Conservation (phyloP, 2,113 vertebrate genomes). For the Mobula hypostoma region DNA sequence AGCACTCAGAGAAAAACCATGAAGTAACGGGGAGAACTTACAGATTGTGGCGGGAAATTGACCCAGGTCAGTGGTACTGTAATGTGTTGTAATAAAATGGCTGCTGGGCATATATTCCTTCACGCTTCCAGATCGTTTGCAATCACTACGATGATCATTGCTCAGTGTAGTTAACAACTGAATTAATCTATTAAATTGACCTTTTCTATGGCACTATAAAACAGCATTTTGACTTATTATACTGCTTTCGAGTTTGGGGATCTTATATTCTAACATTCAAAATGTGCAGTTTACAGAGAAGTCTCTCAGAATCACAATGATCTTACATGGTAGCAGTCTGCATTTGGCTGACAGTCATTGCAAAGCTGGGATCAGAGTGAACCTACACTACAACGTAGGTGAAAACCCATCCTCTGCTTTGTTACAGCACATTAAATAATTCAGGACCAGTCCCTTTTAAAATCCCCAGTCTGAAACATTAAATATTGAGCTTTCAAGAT, state of each 20-base stretch:
- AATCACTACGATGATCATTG: constrained; percentile 1
- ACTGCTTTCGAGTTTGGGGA: not conserved
- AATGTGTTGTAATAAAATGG: too few relatives aligned
- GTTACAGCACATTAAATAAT: not conserved
- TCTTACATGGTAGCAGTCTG: not conserved
- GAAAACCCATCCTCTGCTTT: not conserved
- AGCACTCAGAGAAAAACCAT: too few relatives aligned
- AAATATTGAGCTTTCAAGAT: not conserved
- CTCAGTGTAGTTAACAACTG: constrained; percentile 25
- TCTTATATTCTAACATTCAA: not conserved
- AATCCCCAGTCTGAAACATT: not conserved
- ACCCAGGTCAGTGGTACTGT: too few relatives aligned
- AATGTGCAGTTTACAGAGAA: not conserved
- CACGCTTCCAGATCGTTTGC: not conserved
- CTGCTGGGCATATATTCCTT: not conserved
- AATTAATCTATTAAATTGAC: constrained; percentile 23
- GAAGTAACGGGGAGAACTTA: too few relatives aligned
- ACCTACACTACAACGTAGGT: not conserved
- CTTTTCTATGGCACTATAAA: constrained; percentile 3
- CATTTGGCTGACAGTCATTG: not conserved
- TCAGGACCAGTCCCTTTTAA: not conserved
- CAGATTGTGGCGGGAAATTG: too few relatives aligned
- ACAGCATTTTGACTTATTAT: not conserved
- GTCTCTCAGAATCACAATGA: not conserved
- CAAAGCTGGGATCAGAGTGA: not conserved